Percentiles rank a stretch among this genome's conserved stretches.
Conservation (phyloP, 2,797 vertebrate genomes). For the Lacerta agilis region DNA sequence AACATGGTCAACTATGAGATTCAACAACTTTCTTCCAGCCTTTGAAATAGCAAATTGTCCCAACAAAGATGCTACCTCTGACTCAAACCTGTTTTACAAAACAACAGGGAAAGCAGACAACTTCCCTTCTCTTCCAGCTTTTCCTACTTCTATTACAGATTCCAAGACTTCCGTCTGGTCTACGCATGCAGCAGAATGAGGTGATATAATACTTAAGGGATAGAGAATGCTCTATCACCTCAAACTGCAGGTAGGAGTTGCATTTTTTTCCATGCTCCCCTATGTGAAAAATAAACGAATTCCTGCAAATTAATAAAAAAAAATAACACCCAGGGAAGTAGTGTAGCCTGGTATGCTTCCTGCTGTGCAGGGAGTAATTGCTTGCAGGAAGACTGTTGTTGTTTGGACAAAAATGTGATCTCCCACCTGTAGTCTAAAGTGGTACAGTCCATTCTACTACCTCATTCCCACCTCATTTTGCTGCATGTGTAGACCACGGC, state of each 20-base stretch:
- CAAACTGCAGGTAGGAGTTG: not conserved
- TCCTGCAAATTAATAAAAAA: not conserved
- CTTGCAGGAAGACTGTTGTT: not conserved
- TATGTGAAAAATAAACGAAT: not conserved
- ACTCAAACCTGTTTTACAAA: not conserved
- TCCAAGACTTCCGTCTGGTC: not conserved
- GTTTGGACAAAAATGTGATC: slow-evolving; percentile 7
- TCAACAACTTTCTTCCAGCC: not conserved
- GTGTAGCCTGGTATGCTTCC: not conserved
- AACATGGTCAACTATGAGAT: not conserved
- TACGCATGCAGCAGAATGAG: not conserved
- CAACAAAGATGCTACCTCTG: too few species aligned
- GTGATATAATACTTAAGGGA: not conserved
- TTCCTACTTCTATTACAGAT: not conserved
- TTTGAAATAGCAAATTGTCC: not conserved
- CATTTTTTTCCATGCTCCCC: not conserved
- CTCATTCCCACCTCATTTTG: not conserved
- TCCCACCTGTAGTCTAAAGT: not conserved
- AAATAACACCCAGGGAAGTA: not conserved
- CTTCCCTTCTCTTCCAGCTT: not conserved
- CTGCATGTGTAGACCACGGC: not conserved
- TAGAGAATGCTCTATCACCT: not conserved
- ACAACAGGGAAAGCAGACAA: not conserved
- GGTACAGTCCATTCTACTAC: not conserved
- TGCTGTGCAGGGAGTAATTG: not conserved